phyloP scores from a whole-genome alignment of 2,888 invertebrate species.

The Campoplex capitator region DNA sequence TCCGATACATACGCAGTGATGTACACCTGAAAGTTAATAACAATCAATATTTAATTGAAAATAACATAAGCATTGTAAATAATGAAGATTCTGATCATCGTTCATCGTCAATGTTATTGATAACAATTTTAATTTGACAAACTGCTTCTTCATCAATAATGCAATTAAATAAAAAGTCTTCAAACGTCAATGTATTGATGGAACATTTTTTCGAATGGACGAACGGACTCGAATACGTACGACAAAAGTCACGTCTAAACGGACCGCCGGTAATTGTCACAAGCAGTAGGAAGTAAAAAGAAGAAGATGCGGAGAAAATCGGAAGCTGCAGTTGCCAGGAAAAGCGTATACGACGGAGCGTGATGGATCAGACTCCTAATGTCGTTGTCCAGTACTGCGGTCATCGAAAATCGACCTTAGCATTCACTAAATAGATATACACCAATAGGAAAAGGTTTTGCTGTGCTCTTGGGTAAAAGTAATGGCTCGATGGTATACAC shows the following conservation, averaged over 20 bases:
- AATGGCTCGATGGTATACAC: slow-evolving; percentile 15
- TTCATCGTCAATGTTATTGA: background rate
- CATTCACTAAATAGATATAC: slow-evolving; percentile 40
- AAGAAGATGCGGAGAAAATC: background rate
- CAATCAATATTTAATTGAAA: no score
- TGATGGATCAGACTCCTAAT: slow-evolving; percentile 59
- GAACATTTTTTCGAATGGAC: background rate
- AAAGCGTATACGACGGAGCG: slow-evolving; percentile 30
- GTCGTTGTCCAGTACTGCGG: slow-evolving; percentile 32
- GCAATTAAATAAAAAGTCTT: background rate
- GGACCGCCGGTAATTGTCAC: slow-evolving; percentile 38
- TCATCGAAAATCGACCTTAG: slow-evolving; percentile 52
- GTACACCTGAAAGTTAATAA: no score
- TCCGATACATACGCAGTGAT: no score
- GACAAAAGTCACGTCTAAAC: slow-evolving; percentile 27
- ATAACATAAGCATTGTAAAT: background rate
- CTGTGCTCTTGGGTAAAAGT: slow-evolving; percentile 1
- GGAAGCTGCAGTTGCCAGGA: slow-evolving; percentile 29
- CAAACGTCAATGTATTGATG: background rate
- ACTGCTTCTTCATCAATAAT: background rate
- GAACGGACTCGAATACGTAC: slow-evolving; percentile 1
- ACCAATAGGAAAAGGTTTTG: background rate
- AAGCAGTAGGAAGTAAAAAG: slow-evolving; percentile 20
- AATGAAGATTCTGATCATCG: background rate
- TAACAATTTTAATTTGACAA: background rate